These are phyloP conservation scores for Cossypha caffra DNA, from an alignment of 2,797 vertebrate genomes.

Conservation along the genomic window DNA sequence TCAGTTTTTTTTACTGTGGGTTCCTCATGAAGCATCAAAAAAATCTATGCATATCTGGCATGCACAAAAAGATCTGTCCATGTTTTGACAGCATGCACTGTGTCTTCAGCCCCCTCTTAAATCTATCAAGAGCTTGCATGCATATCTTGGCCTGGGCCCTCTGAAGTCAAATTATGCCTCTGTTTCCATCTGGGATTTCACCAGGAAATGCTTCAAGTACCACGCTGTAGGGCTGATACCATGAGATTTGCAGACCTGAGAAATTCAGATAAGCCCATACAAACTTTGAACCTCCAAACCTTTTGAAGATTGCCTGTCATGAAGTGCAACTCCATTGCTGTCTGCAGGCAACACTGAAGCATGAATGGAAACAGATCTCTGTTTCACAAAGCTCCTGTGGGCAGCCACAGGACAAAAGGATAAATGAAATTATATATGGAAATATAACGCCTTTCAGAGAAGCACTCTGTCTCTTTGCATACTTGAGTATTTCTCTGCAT, in stretches of 20 bases:
- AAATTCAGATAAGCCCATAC: constrained; percentile 54
- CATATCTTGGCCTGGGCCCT: background rate
- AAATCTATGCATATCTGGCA: background rate
- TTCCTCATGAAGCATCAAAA: background rate
- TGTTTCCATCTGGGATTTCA: constrained; percentile 32
- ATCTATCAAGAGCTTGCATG: background rate
- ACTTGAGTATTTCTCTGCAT: background rate
- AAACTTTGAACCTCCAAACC: constrained; percentile 36
- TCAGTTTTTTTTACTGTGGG: background rate
- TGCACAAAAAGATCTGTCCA: background rate
- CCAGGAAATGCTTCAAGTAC: constrained; percentile 40
- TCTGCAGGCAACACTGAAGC: background rate
- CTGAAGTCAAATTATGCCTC: constrained; percentile 18
- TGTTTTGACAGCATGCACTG: background rate
- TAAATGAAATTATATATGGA: background rate
- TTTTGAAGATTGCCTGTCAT: constrained; percentile 38
- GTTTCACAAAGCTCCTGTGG: background rate
- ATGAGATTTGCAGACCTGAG: constrained; percentile 38
- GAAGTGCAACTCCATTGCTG: background rate
- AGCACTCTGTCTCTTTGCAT: background rate
- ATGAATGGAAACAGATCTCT: constrained; percentile 44
- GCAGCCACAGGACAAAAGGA: background rate
- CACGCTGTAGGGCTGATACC: constrained; percentile 34
- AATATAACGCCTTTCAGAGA: background rate
- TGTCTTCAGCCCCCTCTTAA: background rate